Evolutionary conservation across 2,113 vertebrate species (phyloP).

Genomic region (Clarias gariepinus): DNA sequence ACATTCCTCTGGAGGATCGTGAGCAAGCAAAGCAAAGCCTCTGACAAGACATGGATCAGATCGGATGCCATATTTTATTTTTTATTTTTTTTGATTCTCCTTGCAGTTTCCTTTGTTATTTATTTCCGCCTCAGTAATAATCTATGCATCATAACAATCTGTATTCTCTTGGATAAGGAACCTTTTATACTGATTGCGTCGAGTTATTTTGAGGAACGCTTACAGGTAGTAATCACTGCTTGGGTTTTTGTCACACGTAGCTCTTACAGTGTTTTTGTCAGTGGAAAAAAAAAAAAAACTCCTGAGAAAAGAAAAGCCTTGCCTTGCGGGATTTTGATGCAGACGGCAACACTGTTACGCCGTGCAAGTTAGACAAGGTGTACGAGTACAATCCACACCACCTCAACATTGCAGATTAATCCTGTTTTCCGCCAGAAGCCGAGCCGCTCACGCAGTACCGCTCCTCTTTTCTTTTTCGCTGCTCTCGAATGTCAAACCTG

Average conservation of each 20-base stretch:
- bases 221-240: constrained; percentile 4
- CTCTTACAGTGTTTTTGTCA: not conserved
- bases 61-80: not conserved
- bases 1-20: not conserved
- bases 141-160: not conserved
- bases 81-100: not conserved
- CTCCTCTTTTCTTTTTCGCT: not conserved
- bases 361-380: not conserved
- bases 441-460: not conserved
- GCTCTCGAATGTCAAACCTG: not conserved
- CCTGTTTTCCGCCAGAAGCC: not conserved
- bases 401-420: not conserved
- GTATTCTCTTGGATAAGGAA: not conserved
- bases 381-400: not conserved
- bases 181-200: not conserved
- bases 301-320: not conserved
- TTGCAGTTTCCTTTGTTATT: not conserved
- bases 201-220: not conserved
- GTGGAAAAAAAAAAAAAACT: not conserved
- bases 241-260: not conserved
- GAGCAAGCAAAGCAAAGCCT: not conserved
- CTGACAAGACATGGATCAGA: not conserved
- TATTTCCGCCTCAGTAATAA: not conserved
- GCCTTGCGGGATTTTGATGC: not conserved
- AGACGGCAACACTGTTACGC: not conserved